Evolutionary conservation across 1,140 invertebrate species (phyloP).

Genomic region (Zaprionus gabonicus): DNA sequence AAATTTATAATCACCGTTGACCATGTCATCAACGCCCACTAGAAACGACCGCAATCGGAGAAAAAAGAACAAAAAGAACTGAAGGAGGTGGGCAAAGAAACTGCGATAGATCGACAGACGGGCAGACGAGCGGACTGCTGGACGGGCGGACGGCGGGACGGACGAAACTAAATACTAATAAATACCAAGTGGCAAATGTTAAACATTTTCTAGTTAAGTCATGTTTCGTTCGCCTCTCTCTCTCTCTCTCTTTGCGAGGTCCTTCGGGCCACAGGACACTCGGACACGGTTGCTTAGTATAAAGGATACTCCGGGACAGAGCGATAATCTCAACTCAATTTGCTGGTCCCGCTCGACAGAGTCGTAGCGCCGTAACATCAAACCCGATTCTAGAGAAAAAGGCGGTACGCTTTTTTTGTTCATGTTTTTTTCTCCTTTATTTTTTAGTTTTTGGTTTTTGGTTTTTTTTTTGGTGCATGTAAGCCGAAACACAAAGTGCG

Average conservation of each 20-base stretch:
- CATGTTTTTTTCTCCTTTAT: background rate
- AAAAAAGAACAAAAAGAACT: conserved; percentile 16
- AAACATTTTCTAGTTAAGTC: conserved; percentile 80
- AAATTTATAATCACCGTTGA: conserved; percentile 79
- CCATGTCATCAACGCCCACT: conserved; percentile 71
- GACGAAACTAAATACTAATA: conserved; percentile 51
- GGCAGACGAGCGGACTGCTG: background rate
- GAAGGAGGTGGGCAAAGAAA: background rate
- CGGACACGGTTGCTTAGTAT: conserved; percentile 67
- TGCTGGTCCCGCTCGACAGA: conserved; percentile 16
- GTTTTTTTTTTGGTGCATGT: conserved; percentile 32
- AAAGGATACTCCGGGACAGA: conserved; percentile 44
- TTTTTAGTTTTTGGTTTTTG: background rate
- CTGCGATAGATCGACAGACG: background rate
- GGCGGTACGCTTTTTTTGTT: conserved; percentile 29
- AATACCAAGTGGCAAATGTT: conserved; percentile 61
- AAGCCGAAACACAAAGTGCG: conserved; percentile 66
- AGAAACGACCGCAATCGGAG: conserved; percentile 35
- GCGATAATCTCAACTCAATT: conserved; percentile 79
- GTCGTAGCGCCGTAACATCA: conserved; percentile 32
- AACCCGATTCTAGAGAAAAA: conserved; percentile 68
- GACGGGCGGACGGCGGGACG: background rate
- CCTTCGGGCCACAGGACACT: conserved; percentile 26
- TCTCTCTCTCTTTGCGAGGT: conserved; percentile 26
- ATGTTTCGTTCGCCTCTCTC: conserved; percentile 38